Conservation (phyloP, 2,113 vertebrate genomes). For the Lagopus leucura region DNA sequence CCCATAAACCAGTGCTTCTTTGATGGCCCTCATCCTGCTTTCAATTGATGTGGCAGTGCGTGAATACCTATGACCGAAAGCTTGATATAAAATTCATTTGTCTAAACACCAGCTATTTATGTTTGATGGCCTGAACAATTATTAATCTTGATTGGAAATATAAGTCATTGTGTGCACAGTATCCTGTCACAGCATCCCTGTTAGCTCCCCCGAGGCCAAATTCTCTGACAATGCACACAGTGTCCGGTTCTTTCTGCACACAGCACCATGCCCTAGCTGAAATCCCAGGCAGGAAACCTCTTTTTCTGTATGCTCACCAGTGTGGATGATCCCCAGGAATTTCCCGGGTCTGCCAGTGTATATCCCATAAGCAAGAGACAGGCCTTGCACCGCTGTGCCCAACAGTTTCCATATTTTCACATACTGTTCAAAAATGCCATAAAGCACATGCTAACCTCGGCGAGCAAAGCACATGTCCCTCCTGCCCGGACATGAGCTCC, state of each 20-base stretch:
- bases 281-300: constrained; percentile 46
- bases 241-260: constrained; percentile 29
- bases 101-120: constrained; percentile 50
- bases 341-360: constrained; percentile 20
- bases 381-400: neutral
- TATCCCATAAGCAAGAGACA: neutral
- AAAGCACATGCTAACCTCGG: neutral
- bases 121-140: constrained; percentile 65
- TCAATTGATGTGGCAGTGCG: neutral
- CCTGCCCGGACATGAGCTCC: neutral
- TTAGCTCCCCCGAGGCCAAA: constrained; percentile 57
- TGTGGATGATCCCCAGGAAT: constrained; percentile 58
- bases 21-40: constrained; percentile 58
- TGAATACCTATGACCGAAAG: constrained; percentile 42
- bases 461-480: neutral
- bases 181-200: constrained; percentile 40
- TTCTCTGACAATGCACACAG: constrained; percentile 57
- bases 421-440: neutral
- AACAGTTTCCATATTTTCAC: neutral
- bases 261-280: neutral
- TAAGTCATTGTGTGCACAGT: constrained; percentile 56
- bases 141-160: constrained; percentile 71
- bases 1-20: constrained; percentile 37
- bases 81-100: constrained; percentile 64
- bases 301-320: constrained; percentile 59